Evolutionary conservation across 2,797 vertebrate species (phyloP).

Genomic region (Serranus cabrilla): DNA sequence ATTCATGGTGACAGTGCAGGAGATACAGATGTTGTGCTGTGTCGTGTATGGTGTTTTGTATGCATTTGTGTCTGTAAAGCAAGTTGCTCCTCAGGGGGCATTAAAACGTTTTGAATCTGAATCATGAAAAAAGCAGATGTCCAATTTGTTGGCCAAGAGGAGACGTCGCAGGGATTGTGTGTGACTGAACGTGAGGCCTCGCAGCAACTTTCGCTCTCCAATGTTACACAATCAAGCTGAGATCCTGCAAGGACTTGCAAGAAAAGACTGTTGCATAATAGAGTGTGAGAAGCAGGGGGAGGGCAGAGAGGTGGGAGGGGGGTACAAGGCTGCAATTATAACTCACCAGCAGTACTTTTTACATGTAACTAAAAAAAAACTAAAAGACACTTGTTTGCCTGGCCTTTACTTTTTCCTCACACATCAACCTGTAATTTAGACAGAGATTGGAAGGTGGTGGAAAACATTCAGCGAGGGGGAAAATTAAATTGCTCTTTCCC

Average conservation of each 20-base stretch:
- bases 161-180: neutral
- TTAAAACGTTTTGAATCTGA: no score
- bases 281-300: constrained; percentile 34
- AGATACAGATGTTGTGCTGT: no score
- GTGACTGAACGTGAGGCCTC: constrained; percentile 37
- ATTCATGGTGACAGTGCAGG: no score
- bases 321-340: constrained; percentile 52
- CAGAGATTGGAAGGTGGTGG: neutral
- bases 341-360: constrained; percentile 25
- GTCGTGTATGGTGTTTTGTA: no score
- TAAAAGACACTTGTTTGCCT: neutral
- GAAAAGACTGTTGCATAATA: constrained; percentile 71
- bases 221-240: constrained; percentile 71
- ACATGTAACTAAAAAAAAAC: neutral
- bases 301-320: neutral
- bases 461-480: neutral
- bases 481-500: neutral
- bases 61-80: no score
- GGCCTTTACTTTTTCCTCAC: constrained; percentile 30
- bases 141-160: neutral
- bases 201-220: constrained; percentile 50
- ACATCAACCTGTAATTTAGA: constrained; percentile 22
- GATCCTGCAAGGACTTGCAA: constrained; percentile 75
- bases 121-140: neutral
- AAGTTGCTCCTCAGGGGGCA: no score